Percentiles rank a stretch among this genome's conserved stretches.
Conservation (phyloP, 1,140 invertebrate genomes). For the Orius laevigatus region DNA sequence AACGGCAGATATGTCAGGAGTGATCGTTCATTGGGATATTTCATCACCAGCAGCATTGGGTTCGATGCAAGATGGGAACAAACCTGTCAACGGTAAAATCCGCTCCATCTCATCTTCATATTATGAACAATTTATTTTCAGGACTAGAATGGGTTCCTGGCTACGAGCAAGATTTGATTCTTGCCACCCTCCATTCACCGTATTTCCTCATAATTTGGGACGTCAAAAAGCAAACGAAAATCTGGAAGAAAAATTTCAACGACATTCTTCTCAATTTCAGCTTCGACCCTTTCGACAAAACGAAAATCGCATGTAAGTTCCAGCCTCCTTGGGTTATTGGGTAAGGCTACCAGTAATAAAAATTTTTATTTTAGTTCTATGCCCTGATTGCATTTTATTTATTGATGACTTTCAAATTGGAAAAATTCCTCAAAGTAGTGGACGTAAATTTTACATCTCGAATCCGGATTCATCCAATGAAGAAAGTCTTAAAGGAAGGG, state of each 20-base stretch:
- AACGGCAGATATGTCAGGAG: slow-evolving; percentile 36
- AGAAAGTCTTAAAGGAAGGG: slow-evolving; percentile 23
- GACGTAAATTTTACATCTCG: slow-evolving; percentile 40
- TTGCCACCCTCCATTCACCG: slow-evolving; percentile 40
- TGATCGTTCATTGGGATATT: slow-evolving; percentile 43
- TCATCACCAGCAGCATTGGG: slow-evolving; percentile 27
- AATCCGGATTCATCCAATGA: slow-evolving; percentile 21
- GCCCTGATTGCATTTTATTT: slow-evolving; percentile 39
- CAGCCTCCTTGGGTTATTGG: no score
- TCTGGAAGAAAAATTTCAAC: slow-evolving; percentile 46
- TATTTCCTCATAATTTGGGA: slow-evolving; percentile 46
- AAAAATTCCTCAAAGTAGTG: slow-evolving; percentile 36
- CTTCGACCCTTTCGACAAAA: slow-evolving; percentile 39
- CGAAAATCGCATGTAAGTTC: slow-evolving; percentile 39
- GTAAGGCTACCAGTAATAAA: no score
- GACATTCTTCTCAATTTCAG: slow-evolving; percentile 36
- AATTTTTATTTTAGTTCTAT: slow-evolving; percentile 32
- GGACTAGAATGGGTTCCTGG: slow-evolving; percentile 39
- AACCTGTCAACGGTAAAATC: slow-evolving; percentile 34
- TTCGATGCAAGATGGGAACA: slow-evolving; percentile 37
- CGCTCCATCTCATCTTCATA: not conserved
- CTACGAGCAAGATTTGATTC: slow-evolving; percentile 33
- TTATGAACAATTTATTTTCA: slow-evolving; percentile 19
- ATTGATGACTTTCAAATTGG: slow-evolving; percentile 38
- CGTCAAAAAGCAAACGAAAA: slow-evolving; percentile 37